phyloP scores from a whole-genome alignment of 1,140 invertebrate genomes.

The Coenobita brevimanus region DNA sequence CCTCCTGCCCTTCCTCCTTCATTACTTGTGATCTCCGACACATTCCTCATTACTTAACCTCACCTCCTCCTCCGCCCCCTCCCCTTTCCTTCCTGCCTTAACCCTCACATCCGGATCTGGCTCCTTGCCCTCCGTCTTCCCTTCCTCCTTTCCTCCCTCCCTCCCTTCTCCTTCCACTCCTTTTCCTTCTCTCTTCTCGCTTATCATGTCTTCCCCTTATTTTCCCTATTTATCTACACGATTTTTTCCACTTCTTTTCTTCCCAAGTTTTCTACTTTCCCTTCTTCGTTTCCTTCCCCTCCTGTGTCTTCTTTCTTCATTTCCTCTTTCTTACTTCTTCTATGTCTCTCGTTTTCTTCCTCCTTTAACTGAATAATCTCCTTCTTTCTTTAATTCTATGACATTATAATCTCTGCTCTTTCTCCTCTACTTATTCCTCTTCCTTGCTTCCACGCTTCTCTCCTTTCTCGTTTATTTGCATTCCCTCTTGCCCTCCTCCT shows the following conservation, averaged over 20 bases:
- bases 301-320: neutral
- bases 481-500: neutral
- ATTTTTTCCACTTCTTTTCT: neutral
- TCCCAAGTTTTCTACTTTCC: neutral
- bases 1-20: neutral
- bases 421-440: neutral
- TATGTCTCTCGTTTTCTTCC: slow-evolving; percentile 8
- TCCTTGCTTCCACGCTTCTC: neutral
- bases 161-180: neutral
- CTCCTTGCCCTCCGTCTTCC: neutral
- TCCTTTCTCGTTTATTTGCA: neutral
- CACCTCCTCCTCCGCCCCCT: neutral
- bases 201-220: neutral
- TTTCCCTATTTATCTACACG: neutral
- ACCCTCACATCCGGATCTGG: neutral
- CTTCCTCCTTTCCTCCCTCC: neutral
- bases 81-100: neutral
- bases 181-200: neutral
- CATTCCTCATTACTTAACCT: neutral
- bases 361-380: neutral
- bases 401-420: neutral
- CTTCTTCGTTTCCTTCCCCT: neutral
- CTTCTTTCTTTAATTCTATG: neutral
- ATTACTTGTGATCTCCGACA: neutral
- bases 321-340: slow-evolving; percentile 6